Evolutionary conservation across 2,797 vertebrate genomes (phyloP).

Genomic region (Syndactyla subalaris): DNA sequence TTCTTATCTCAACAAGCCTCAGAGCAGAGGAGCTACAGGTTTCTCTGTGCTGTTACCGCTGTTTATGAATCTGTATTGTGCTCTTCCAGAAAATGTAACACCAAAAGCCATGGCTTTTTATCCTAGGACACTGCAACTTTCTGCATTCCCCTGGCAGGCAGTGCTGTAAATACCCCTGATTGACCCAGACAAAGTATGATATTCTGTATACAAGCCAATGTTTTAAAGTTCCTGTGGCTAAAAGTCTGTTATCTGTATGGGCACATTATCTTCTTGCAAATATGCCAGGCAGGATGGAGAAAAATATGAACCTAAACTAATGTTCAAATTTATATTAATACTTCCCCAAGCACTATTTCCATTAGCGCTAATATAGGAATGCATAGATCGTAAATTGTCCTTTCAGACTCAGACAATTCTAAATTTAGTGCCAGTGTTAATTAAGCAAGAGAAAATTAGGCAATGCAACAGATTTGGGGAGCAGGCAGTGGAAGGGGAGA

Average conservation of each 20-base stretch:
- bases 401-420: constrained; percentile 49
- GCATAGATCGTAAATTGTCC: constrained; percentile 41
- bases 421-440: constrained; percentile 60
- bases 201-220: not conserved
- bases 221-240: not conserved
- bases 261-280: not conserved
- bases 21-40: not conserved
- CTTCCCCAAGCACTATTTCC: constrained; percentile 44
- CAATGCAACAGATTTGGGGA: constrained; percentile 22
- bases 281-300: not conserved
- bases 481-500: not conserved
- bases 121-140: not conserved
- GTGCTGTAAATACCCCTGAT: not conserved
- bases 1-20: not conserved
- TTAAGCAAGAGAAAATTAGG: constrained; percentile 35
- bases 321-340: constrained; percentile 65
- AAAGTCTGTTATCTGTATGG: not conserved
- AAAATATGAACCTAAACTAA: constrained; percentile 43
- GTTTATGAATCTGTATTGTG: not conserved
- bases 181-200: not conserved
- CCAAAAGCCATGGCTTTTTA: not conserved
- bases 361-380: constrained; percentile 58
- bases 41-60: not conserved
- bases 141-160: not conserved
- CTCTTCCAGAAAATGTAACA: not conserved